Conservation (phyloP, 2,113 vertebrate species). For the Gavialis gangeticus region DNA sequence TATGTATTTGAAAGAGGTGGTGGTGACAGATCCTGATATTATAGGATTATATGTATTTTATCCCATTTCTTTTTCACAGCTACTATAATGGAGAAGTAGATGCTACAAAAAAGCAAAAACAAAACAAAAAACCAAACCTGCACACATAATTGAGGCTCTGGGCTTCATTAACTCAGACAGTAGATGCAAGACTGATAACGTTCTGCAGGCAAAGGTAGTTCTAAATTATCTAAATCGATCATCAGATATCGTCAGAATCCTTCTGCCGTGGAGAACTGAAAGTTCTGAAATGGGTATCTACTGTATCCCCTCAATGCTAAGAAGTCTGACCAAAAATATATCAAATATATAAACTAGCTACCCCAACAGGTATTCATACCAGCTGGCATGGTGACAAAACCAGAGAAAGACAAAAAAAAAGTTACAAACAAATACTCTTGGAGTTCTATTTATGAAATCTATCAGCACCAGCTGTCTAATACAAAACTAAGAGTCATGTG, state of each 20-base stretch:
- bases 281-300: background rate
- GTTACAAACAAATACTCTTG: background rate
- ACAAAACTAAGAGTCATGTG: background rate
- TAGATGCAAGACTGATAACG: background rate
- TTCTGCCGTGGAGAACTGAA: background rate
- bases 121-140: background rate
- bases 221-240: background rate
- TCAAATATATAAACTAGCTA: background rate
- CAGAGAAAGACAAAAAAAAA: background rate
- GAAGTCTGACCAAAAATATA: background rate
- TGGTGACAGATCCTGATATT: background rate
- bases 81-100: background rate
- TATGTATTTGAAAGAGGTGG: background rate
- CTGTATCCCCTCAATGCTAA: conserved; percentile 15
- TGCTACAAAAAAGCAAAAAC: background rate
- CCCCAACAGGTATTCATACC: background rate
- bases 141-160: background rate
- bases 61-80: background rate
- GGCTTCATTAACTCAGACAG: background rate
- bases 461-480: conserved; percentile 9
- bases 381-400: background rate
- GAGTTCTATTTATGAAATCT: background rate
- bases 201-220: background rate
- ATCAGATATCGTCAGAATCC: background rate
- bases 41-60: background rate